These are phyloP conservation scores for Andrena hattorfiana DNA, from an alignment of 2,888 invertebrate species.

Conservation along the genomic window DNA sequence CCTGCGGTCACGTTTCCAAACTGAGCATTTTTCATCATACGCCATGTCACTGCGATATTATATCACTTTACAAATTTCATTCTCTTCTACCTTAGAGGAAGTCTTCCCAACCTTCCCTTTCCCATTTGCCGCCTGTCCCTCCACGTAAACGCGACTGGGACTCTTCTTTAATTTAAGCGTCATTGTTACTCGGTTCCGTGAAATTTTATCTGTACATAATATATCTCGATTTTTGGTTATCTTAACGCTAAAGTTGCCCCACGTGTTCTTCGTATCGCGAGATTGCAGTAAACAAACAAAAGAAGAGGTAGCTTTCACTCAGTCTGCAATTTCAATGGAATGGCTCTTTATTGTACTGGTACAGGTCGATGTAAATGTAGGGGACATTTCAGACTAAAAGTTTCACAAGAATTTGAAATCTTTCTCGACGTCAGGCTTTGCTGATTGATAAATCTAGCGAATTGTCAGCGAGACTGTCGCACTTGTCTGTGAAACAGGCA, in stretches of 20 bases:
- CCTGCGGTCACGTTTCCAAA: constrained; percentile 52
- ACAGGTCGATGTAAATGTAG: background rate
- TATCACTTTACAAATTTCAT: background rate
- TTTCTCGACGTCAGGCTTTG: background rate
- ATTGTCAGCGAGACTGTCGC: constrained; percentile 50
- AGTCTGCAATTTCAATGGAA: constrained; percentile 27
- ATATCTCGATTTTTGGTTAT: constrained; percentile 25
- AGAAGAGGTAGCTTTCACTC: no score
- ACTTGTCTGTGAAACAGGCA: constrained; percentile 81
- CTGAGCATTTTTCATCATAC: constrained; percentile 2
- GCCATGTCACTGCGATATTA: no score
- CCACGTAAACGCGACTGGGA: background rate
- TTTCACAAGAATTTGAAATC: constrained; percentile 28
- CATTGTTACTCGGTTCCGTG: constrained; percentile 18
- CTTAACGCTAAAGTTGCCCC: background rate
- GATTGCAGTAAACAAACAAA: constrained; percentile 20
- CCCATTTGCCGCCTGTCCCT: background rate
- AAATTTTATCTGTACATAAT: background rate
- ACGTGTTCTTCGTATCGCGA: constrained; percentile 6
- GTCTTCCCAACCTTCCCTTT: background rate
- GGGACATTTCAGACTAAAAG: background rate
- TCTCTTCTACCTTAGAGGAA: constrained; percentile 27
- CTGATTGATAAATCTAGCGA: background rate
- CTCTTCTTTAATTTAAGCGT: constrained; percentile 29
- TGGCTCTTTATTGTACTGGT: constrained; percentile 20